These are phyloP conservation scores for Dicyrtoma fusca DNA, from an alignment of 2,888 invertebrate species.

Conservation along the genomic window DNA sequence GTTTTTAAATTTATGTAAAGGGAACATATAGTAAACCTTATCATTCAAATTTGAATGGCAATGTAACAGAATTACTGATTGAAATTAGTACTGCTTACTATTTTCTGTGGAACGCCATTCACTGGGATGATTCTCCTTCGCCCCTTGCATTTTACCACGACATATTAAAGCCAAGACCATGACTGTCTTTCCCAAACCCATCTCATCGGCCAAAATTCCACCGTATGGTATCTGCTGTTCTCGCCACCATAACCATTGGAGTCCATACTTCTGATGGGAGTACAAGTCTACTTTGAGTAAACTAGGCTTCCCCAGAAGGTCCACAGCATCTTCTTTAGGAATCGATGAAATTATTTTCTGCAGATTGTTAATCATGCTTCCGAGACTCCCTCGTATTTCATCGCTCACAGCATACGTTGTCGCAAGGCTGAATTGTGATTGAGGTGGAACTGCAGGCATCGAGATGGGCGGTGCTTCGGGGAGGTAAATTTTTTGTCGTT, in stretches of 20 bases:
- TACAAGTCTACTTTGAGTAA: slow-evolving; percentile 72
- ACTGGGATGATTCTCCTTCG: slow-evolving; percentile 52
- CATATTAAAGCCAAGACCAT: slow-evolving; percentile 78
- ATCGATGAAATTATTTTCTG: slow-evolving; percentile 39
- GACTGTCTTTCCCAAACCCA: slow-evolving; percentile 82
- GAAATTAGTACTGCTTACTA: slow-evolving; percentile 21
- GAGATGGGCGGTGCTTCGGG: slow-evolving; percentile 6
- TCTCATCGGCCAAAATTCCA: slow-evolving; percentile 84
- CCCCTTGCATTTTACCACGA: slow-evolving; percentile 59
- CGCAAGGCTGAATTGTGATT: no score
- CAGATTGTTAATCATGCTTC: slow-evolving; percentile 28
- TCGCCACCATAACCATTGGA: slow-evolving; percentile 87
- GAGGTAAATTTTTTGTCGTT: slow-evolving; percentile 7
- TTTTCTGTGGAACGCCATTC: slow-evolving; percentile 41
- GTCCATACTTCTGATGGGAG: slow-evolving; percentile 81
- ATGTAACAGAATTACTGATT: no score
- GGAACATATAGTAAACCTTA: no score
- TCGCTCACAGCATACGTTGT: no score
- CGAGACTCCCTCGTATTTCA: slow-evolving; percentile 39
- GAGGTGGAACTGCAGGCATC: neutral
- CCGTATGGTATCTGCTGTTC: slow-evolving; percentile 81
- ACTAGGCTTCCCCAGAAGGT: slow-evolving; percentile 63
- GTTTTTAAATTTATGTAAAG: no score
- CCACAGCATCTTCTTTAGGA: slow-evolving; percentile 60
- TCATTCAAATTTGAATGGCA: no score